Evolutionary conservation across 2,113 vertebrate species (phyloP).

Genomic region (Gnathochromis pfefferi): DNA sequence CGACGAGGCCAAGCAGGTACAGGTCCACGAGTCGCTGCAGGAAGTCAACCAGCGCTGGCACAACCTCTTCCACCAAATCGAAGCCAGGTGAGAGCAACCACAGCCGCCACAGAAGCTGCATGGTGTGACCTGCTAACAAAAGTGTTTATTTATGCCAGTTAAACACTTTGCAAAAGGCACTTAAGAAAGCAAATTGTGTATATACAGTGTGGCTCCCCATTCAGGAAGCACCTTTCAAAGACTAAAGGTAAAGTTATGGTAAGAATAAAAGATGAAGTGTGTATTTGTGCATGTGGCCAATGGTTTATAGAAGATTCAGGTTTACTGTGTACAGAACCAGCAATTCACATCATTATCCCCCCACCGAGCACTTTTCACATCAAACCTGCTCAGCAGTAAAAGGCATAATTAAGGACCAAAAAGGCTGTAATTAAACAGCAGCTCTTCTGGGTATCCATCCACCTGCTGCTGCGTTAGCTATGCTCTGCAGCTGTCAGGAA

Average conservation of each 20-base stretch:
- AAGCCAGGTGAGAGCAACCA: constrained; percentile 78
- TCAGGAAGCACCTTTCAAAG: background rate
- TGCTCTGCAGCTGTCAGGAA: constrained; percentile 48
- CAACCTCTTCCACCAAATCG: constrained; percentile 84
- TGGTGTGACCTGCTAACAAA: background rate
- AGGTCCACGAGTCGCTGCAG: constrained; percentile 80
- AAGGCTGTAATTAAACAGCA: constrained; percentile 14
- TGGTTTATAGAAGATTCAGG: background rate
- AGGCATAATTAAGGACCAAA: background rate
- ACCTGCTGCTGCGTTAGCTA: constrained; percentile 43
- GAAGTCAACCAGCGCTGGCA: constrained; percentile 89
- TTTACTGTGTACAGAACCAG: background rate
- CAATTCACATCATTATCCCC: background rate
- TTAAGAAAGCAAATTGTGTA: background rate
- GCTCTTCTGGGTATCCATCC: background rate
- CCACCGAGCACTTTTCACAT: background rate
- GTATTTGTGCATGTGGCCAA: background rate
- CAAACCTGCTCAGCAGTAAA: background rate
- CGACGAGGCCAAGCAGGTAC: constrained; percentile 72
- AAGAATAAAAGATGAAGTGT: background rate
- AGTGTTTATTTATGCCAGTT: background rate
- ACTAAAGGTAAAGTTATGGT: background rate
- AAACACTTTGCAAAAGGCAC: background rate
- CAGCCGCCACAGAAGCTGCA: background rate
- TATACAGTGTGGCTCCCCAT: background rate